phyloP scores from a whole-genome alignment of 2,888 invertebrate species.

The Sabellastarte sp. region DNA sequence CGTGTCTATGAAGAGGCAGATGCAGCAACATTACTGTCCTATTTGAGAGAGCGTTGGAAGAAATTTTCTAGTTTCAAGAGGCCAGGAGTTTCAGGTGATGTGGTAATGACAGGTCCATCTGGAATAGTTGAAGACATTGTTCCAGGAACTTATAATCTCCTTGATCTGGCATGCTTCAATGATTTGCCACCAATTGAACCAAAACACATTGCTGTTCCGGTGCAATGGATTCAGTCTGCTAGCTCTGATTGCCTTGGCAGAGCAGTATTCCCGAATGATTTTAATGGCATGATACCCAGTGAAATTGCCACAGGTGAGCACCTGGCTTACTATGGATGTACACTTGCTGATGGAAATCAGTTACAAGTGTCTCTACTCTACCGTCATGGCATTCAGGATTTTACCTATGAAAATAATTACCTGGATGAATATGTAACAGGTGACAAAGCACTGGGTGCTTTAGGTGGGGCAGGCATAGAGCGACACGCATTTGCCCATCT shows the following conservation, averaged over 20 bases:
- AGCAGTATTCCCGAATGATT: conserved; percentile 23
- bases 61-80: conserved; percentile 26
- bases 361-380: conserved; percentile 23
- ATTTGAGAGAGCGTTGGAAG: conserved; percentile 26
- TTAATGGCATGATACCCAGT: conserved; percentile 21
- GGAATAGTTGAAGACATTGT: conserved; percentile 27
- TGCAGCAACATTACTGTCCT: conserved; percentile 13
- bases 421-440: conserved; percentile 25
- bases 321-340: conserved; percentile 27
- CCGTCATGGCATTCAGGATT: conserved; percentile 31
- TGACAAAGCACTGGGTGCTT: conserved; percentile 6
- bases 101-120: conserved; percentile 24
- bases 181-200: conserved; percentile 28
- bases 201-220: conserved; percentile 22
- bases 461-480: conserved; percentile 31
- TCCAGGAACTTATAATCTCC: conserved; percentile 26
- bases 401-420: conserved; percentile 32
- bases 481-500: conserved; percentile 31
- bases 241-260: conserved; percentile 21
- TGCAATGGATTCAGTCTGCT: conserved; percentile 20
- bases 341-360: conserved; percentile 27
- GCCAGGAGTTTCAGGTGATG: conserved; percentile 20
- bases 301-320: conserved; percentile 30
- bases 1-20: background rate
- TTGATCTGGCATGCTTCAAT: conserved; percentile 26